Base-by-base conservation (phyloP, 1,140 invertebrate species). In the Alviniconcha marisindica region DNA sequence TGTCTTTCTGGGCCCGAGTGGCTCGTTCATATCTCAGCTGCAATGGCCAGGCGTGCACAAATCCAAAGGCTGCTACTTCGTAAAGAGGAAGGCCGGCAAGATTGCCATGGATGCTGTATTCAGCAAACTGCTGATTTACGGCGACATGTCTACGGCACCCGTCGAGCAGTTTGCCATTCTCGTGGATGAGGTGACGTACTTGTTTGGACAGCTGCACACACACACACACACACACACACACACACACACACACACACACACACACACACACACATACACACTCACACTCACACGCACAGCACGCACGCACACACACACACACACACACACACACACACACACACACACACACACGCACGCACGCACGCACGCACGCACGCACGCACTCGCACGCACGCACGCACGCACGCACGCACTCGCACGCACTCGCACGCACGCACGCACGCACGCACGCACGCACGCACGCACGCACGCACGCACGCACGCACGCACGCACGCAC, bases 121-220 rank as follows among this genome's bases (percentile, higher is more conserved):
- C 4, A 94, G 94, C n/a, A 94, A 96, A 51, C 95, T 96, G 88
- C 93, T 99, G 0, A 95, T 98, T 38, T 96, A 96, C 90, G 98
- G 98, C 10, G 98, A 99, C 93, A 93, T 99, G 84, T 96, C 97
- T 1, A 96, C 96, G 76, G 95, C 96, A 87, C 95, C 97, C 28
- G 96, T 99, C 69, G 98, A 99, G 89, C 96, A 98, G 91, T 92
- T 99, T 38, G 97, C 97, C 14, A 95, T 96, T 0, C 94, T 98
- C 86, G 96, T 99, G 0, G 97, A 99, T 90, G 97, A 98, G 93
- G 96, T 97, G 89, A 92, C 84, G n/a, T n/a, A n/a, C n/a, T n/a
- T n/a, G n/a, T n/a, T n/a, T n/a, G n/a, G n/a, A n/a, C n/a, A n/a
- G n/a, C n/a, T n/a, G n/a, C n/a, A n/a, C n/a, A 51, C 48, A 51